These are phyloP conservation scores for Callipepla californica DNA, from an alignment of 2,113 vertebrate species.

Conservation along the genomic window DNA sequence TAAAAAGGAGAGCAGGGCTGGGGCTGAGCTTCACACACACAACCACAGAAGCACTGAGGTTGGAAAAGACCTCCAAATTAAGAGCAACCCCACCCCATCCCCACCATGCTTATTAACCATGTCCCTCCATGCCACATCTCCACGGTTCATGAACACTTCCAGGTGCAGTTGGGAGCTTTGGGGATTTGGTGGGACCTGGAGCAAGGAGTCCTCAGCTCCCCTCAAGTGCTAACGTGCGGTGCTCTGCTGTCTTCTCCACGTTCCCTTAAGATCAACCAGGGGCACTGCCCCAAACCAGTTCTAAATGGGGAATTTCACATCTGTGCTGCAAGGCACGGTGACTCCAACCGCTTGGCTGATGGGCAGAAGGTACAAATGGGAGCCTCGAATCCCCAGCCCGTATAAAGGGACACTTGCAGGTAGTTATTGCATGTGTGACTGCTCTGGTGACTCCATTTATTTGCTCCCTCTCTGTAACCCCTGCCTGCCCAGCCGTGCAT, in stretches of 20 bases:
- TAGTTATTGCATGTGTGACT: neutral
- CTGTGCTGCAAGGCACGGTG: neutral
- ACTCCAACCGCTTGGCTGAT: neutral
- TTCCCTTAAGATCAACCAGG: neutral
- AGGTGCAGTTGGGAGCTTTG: too few relatives aligned
- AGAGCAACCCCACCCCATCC: too few relatives aligned
- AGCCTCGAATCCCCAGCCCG: neutral
- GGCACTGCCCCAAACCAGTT: fast-evolving
- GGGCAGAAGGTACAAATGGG: neutral
- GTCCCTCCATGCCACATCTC: too few relatives aligned
- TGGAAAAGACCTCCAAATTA: too few relatives aligned
- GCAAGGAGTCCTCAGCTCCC: too few relatives aligned
- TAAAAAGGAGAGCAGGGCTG: neutral
- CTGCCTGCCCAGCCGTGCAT: neutral
- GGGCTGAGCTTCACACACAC: neutral
- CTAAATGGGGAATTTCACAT: neutral
- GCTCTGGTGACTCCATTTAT: neutral
- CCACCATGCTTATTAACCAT: too few relatives aligned
- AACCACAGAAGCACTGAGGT: too few relatives aligned
- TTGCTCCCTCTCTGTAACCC: neutral
- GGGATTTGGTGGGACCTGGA: too few relatives aligned
- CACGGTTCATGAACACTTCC: too few relatives aligned
- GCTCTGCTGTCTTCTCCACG: neutral
- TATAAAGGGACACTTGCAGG: neutral
- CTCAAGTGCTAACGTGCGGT: too few relatives aligned